Evolutionary conservation across 2,888 invertebrate species (phyloP), one percentile per base, ranked within the genome.

Genomic region (Ectemnius continuus): DNA sequence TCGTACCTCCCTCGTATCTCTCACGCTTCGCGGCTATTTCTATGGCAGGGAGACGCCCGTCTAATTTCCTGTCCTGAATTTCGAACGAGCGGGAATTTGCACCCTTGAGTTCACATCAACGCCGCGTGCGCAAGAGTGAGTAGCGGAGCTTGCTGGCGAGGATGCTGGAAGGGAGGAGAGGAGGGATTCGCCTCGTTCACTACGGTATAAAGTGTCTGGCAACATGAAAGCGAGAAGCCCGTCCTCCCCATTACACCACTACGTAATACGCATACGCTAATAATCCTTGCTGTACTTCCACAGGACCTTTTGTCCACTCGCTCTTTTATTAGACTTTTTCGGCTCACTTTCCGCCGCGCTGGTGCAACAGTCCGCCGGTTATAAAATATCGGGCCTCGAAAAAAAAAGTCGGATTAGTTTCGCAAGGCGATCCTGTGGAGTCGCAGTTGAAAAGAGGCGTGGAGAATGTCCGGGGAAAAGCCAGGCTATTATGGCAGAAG

Each of bases 1-100:
- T 36, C 74, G 74, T 65, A 72, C 75, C 81, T 70, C 81, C 84
- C 83, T 83, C 82, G 83, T 90, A 89, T 90, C 89, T 89, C 90
- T 89, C 88, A 88, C 89, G 89, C 89, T 90, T 89, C 86, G 89
- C 84, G 89, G 88, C 86, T 88, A 88, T 88, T 89, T 88, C 89
- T 87, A 88, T 87, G 87, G 85, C 83, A 82, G 85, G 86, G 85
- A 87, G 88, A 85, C 86, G 85, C 86, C 87, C 85, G 87, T 90
- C 89, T 90, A 90, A 90, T 90, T 90, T 90, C 90, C 90, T 90
- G 90, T 88, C 88, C 90, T 88, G 89, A 90, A 90, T 90, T 90
- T 90, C 85, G 87, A 89, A 89, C 88, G 88, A 88, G 85, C 87
- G 81, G 84, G 88, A 90, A 89, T 89, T 89, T 88, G 88, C 87